A percentile compares a stretch with the other conserved stretches of the same genome.
These are phyloP conservation scores for Bubo blakistoni DNA, from an alignment of 2,113 vertebrate genomes.

Conservation along the genomic window DNA sequence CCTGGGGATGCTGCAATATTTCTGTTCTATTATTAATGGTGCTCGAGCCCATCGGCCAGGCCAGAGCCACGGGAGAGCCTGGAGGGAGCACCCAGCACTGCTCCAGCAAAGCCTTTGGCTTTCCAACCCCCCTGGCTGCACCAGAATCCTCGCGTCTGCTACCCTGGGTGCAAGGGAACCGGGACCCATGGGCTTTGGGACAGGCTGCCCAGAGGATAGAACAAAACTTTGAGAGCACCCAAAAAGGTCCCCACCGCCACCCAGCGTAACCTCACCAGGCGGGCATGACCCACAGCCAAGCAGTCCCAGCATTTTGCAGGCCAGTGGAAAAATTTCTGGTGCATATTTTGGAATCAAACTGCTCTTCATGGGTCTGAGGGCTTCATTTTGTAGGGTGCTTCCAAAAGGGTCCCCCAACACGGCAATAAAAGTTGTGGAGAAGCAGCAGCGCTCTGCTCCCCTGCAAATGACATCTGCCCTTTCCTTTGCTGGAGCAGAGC, in stretches of 20 bases:
- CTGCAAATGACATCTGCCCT: background rate
- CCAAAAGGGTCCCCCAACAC: background rate
- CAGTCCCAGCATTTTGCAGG: background rate
- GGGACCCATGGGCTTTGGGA: background rate
- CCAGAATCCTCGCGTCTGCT: background rate
- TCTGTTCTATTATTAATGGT: constrained; percentile 22
- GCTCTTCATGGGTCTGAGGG: accelerated
- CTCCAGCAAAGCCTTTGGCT: background rate
- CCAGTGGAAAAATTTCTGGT: background rate
- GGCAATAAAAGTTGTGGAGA: background rate
- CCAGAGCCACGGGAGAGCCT: background rate
- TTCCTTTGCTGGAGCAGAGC: background rate
- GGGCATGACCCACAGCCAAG: accelerated
- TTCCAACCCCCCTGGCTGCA: accelerated
- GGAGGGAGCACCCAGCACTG: accelerated
- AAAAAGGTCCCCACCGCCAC: background rate
- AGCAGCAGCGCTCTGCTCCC: background rate
- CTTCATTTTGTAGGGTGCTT: background rate
- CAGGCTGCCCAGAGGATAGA: background rate
- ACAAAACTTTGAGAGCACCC: background rate
- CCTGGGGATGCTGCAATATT: background rate
- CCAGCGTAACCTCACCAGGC: background rate
- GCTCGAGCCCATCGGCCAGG: background rate
- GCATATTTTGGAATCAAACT: background rate
- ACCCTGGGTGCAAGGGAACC: background rate